phyloP scores from a whole-genome alignment of 23 tunicate species.

The Styela plicata region DNA sequence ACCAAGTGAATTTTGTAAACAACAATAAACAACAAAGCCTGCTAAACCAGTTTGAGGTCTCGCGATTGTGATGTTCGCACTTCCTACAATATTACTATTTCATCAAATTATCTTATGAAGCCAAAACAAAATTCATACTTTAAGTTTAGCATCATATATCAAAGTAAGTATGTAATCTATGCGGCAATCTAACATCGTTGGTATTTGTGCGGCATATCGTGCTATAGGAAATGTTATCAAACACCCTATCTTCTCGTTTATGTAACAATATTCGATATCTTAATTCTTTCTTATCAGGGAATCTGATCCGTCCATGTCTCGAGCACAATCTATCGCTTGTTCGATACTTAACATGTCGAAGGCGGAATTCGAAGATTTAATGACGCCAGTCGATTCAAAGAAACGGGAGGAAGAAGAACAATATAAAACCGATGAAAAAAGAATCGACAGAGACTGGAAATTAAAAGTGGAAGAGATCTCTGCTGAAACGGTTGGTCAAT shows the following conservation, averaged over 20 bases:
- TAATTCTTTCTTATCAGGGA: neutral
- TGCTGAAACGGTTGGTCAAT: slow-evolving; percentile 68
- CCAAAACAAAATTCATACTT: too few relatives aligned
- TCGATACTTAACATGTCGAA: slow-evolving; percentile 83
- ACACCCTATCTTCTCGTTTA: too few relatives aligned
- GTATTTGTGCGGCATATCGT: neutral
- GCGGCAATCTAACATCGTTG: neutral
- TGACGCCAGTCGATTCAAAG: slow-evolving; percentile 82
- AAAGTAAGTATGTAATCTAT: too few relatives aligned
- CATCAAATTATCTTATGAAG: too few relatives aligned
- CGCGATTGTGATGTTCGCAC: too few relatives aligned
- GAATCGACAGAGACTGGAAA: slow-evolving; percentile 62
- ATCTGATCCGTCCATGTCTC: slow-evolving; percentile 59
- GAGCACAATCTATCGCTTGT: slow-evolving; percentile 83
- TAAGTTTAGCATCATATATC: too few relatives aligned
- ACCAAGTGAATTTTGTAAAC: too few relatives aligned
- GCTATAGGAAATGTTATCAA: neutral
- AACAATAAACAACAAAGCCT: too few relatives aligned
- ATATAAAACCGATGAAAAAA: slow-evolving; percentile 28
- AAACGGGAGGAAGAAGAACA: slow-evolving; percentile 36
- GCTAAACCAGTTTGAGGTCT: too few relatives aligned
- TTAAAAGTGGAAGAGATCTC: slow-evolving; percentile 79
- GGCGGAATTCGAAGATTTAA: slow-evolving; percentile 78
- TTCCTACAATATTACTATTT: too few relatives aligned
- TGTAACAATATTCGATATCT: neutral